Conservation (phyloP, 1,140 invertebrate genomes). For the Ditylenchus dipsaci region DNA sequence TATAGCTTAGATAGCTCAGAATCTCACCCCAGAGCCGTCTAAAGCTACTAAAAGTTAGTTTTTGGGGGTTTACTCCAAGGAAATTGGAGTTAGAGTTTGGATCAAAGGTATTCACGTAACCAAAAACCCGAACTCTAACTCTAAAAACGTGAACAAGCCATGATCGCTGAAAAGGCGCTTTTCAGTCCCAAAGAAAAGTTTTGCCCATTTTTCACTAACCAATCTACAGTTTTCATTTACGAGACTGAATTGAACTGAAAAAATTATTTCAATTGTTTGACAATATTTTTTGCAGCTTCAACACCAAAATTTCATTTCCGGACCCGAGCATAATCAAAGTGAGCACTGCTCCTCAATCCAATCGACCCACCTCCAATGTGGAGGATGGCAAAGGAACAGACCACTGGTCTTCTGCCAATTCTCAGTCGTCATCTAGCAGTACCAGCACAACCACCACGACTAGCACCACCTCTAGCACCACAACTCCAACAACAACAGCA, state of each 20-base stretch:
- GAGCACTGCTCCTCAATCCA: constrained; percentile 17
- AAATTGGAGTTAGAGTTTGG: too few relatives aligned
- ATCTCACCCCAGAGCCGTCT: too few relatives aligned
- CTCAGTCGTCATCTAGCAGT: background rate
- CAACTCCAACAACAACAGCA: constrained; percentile 24
- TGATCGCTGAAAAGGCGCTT: too few relatives aligned
- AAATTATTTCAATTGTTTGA: background rate
- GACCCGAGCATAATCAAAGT: constrained; percentile 17
- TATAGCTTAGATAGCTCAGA: too few relatives aligned
- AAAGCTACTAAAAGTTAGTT: too few relatives aligned
- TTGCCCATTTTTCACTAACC: too few relatives aligned
- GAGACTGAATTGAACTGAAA: background rate
- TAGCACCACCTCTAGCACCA: constrained; percentile 22
- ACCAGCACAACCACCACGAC: constrained; percentile 30
- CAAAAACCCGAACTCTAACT: too few relatives aligned
- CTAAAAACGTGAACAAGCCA: too few relatives aligned
- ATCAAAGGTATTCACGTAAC: too few relatives aligned
- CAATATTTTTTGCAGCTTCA: constrained; percentile 24
- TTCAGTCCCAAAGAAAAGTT: too few relatives aligned
- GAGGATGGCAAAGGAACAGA: background rate
- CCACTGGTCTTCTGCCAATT: too few relatives aligned
- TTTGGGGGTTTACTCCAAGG: too few relatives aligned
- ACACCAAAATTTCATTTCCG: constrained; percentile 32
- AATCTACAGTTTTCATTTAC: background rate
- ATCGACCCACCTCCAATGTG: constrained; percentile 2